phyloP scores from a whole-genome alignment of 2,888 invertebrate genomes.

The Cantharis flavilabris region DNA sequence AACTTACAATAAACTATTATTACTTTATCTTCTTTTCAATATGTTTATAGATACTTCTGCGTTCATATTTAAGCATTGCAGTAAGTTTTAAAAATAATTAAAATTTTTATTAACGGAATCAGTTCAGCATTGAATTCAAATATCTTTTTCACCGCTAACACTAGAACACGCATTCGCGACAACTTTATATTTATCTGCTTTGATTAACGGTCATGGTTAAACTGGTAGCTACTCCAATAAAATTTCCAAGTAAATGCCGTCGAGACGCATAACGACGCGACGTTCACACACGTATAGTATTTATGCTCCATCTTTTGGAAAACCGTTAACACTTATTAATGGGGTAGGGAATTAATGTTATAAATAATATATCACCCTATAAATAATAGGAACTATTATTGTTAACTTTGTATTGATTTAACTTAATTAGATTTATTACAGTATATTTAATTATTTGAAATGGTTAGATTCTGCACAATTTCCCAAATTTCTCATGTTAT shows the following conservation, averaged over 20 bases:
- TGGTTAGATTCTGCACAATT: neutral
- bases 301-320: neutral
- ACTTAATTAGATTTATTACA: neutral
- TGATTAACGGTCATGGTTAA: conserved; percentile 12
- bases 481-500: neutral
- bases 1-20: neutral
- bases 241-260: conserved; percentile 26
- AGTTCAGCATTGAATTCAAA: neutral
- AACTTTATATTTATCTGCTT: conserved; percentile 14
- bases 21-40: neutral
- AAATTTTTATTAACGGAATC: neutral
- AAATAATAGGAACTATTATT: neutral
- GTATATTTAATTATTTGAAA: neutral
- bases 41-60: neutral
- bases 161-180: conserved; percentile 18
- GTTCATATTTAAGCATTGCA: neutral
- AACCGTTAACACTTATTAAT: neutral
- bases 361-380: neutral
- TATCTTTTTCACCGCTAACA: neutral
- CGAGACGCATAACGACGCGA: conserved; percentile 31
- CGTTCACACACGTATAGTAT: neutral
- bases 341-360: neutral
- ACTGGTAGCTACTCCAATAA: conserved; percentile 17
- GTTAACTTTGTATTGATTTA: neutral
- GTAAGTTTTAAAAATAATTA: neutral